phyloP scores from a whole-genome alignment of 2,888 invertebrate species.

The Hirtodrosophila alboralis region DNA sequence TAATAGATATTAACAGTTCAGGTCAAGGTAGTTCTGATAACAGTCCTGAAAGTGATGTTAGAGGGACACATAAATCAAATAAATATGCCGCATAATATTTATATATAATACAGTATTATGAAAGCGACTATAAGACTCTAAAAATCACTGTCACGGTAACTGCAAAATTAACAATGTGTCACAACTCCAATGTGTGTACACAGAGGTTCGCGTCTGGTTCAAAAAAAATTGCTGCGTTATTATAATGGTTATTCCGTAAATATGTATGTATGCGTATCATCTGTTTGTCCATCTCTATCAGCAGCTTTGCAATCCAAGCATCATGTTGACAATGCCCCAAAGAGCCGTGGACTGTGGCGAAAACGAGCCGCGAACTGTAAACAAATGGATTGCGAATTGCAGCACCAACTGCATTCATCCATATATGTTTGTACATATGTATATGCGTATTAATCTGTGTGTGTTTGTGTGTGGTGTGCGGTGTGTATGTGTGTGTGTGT shows the following conservation, averaged over 20 bases:
- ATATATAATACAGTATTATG: no score
- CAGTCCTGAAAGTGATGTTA: no score
- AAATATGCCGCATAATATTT: no score
- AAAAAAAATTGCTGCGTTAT: constrained; percentile 53
- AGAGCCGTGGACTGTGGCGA: constrained; percentile 44
- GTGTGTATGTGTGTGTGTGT: no score
- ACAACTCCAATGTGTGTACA: neutral
- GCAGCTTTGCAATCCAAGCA: constrained; percentile 22
- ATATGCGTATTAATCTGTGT: neutral
- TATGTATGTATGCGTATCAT: constrained; percentile 31
- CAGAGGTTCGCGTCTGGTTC: constrained; percentile 3
- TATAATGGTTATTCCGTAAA: constrained; percentile 68
- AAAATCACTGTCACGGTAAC: no score
- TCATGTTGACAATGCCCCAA: constrained; percentile 63
- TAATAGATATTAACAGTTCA: no score
- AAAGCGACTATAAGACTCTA: no score
- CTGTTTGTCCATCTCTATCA: constrained; percentile 34
- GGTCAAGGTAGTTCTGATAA: no score
- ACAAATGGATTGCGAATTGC: constrained; percentile 51
- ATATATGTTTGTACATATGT: constrained; percentile 4
- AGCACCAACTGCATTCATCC: constrained; percentile 9
- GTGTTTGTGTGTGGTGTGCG: neutral
- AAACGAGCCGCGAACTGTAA: constrained; percentile 68
- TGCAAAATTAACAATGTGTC: no score
- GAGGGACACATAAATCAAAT: no score